Percentiles rank a stretch among this genome's conserved stretches.
These are phyloP conservation scores for Columba guinea DNA, from an alignment of 2,797 vertebrate species.

Conservation along the genomic window DNA sequence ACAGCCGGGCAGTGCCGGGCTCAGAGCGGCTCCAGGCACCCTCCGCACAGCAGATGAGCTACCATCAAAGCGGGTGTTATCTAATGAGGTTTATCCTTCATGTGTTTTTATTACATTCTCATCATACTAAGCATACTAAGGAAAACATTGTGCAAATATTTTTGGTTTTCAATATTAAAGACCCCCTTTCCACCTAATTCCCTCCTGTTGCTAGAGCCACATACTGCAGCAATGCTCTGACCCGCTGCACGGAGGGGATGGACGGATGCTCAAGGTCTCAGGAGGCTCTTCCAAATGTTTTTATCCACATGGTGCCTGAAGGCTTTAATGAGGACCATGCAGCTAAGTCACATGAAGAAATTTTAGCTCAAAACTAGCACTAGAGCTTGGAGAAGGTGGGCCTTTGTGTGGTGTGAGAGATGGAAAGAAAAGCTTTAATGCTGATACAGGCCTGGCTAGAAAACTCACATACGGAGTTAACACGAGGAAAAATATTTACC, in stretches of 20 bases:
- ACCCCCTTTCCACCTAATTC: not conserved
- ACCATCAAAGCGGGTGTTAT: not conserved
- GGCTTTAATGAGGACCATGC: not conserved
- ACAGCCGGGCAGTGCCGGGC: fast-evolving
- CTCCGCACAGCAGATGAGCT: not conserved
- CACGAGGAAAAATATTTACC: constrained; percentile 22
- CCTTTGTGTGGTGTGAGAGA: not conserved
- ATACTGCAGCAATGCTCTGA: not conserved
- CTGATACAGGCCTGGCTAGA: not conserved
- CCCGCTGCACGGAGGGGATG: not conserved
- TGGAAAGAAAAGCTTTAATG: constrained; percentile 10
- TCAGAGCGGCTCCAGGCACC: not conserved
- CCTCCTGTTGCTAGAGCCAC: not conserved
- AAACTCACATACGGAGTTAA: not conserved
- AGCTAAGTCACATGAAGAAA: not conserved
- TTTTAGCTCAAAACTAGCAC: not conserved
- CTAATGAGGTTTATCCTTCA: not conserved
- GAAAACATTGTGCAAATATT: constrained; percentile 25
- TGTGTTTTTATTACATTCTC: not conserved
- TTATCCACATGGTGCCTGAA: constrained; percentile 2
- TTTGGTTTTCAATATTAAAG: not conserved
- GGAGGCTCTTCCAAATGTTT: not conserved
- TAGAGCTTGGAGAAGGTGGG: not conserved
- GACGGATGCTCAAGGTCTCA: not conserved
- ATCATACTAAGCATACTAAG: constrained; percentile 1